Evolutionary conservation across 2,113 vertebrate species (phyloP), one percentile per base, ranked within the genome.

Genomic region (Potamarius usumacintae): DNA sequence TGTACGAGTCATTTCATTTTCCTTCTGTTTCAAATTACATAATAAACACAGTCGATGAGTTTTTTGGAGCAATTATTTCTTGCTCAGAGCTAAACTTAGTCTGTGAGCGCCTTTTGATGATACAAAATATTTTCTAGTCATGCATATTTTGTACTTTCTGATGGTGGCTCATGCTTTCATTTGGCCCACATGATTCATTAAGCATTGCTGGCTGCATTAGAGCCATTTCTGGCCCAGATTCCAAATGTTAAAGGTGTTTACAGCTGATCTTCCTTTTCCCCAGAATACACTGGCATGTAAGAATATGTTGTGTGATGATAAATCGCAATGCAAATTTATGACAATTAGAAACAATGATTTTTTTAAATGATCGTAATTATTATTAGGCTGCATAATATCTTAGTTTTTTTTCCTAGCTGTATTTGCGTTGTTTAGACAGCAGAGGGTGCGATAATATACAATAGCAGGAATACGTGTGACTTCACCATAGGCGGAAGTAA

Each of bases 151-250:
- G n/a, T 57, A 58, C 15, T 34, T 80, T 79, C 77, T 55, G 52
- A 4, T 79, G 52, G 53, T 20, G n/a, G 14, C 77, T 79, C 7
- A 57, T 27, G 25, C 52, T 55, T 79, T 60, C 27, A 18, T 80
- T 58, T 80, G n/a, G 17, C n/a, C n/a, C 53, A 80, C n/a, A 53
- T 79, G 76, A 78, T 53, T 78, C 12, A 55, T 55, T 55, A 79
- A 22, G 55, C 34, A 18, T 1, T 60, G 27, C 78, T 60, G 55
- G 3, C 11, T 30, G 17, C 17, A 58, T 20, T 58, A 34, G 55
- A 18, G 77, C n/a, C 53, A 79, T 55, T 79, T 79, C 14, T 79
- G 52, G 7, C 52, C 17, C 42, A 80, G 17, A 34, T 18, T 80
- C 53, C 53, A 80, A 80, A 80, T 58, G 27, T 57, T 80, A 80